Conservation (phyloP, 2,113 vertebrate genomes). For the Rana temporaria region DNA sequence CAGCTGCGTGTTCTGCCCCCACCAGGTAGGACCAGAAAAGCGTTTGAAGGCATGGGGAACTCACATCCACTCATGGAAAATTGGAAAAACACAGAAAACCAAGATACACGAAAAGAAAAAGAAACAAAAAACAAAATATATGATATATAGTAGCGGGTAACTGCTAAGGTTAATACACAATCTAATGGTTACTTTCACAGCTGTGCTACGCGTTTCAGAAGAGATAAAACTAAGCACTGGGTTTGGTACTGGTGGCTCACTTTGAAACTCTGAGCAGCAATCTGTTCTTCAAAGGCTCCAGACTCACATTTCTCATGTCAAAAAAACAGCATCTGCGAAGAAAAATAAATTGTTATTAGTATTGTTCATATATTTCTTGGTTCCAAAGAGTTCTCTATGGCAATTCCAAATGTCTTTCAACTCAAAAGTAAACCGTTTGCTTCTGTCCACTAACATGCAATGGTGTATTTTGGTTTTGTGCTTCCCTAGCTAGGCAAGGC, state of each 20-base stretch:
- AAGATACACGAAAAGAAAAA: conserved; percentile 84
- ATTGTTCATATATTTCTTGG: too few species aligned
- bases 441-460: too few species aligned
- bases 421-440: too few species aligned
- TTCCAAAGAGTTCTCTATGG: too few species aligned
- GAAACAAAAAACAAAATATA: conserved; percentile 65
- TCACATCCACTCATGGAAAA: conserved; percentile 86
- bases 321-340: conserved; percentile 77
- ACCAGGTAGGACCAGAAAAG: conserved; percentile 75
- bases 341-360: conserved; percentile 56
- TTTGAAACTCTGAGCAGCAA: conserved; percentile 80
- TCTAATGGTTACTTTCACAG: conserved; percentile 94
- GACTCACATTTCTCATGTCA: conserved; percentile 74
- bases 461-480: too few species aligned
- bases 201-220: conserved; percentile 94
- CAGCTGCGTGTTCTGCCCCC: conserved; percentile 73
- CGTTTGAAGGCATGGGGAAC: conserved; percentile 83
- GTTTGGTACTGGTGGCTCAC: conserved; percentile 76
- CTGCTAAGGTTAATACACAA: conserved; percentile 88
- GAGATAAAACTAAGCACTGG: conserved; percentile 80
- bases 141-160: conserved; percentile 81
- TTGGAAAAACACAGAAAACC: conserved; percentile 81
- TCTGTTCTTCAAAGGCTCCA: conserved; percentile 78
- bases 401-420: too few species aligned
- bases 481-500: too few species aligned